Base-by-base conservation (phyloP, 2,797 vertebrate genomes). In the Karalla daura region DNA sequence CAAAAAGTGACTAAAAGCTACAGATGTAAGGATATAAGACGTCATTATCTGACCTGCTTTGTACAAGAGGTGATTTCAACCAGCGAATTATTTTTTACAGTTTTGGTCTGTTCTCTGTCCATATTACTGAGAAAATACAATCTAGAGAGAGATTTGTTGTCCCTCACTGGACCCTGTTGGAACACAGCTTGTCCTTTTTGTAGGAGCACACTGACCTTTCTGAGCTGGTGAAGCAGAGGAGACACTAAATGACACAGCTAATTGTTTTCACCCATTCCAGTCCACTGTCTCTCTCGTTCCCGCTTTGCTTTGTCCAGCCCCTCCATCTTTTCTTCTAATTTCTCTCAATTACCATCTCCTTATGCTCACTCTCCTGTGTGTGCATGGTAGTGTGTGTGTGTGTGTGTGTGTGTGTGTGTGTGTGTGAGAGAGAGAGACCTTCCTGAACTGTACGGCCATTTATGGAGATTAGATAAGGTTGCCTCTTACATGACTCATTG, bases 381-480 rank as follows among this genome's bases (percentile, higher is more conserved):
- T 39, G 46, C n/a, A n/a, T n/a, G n/a, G n/a, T n/a, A n/a, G n/a
- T 11, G 49, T 37, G 67, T 47, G 64, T n/a, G 55, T 44, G 43
- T 20, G 32, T 55, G 46, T 28, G 28, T 53, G 71, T 50, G 78
- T 18, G 58, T 44, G 43, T 18, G 58, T 44, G 43, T 20, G 32
- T 55, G 45, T 32, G 27, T 55, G 70, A 50, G 77, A 46, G 65
- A 39, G 46, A 2, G 43, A 77, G 88, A 91, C 92, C 92, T 92
- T 87, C 93, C 90, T 86, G 92, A 93, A 89, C 87, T 78, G 91
- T 93, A 92, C 89, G 93, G 94, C 91, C 94, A 95, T 97, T 97
- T 96, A 96, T 95, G 95, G 93, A 97, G 95, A 97, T 98, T 96
- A 96, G 94, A 93, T 93, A 92, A 93, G 95, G 95, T 95, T 95